A percentile compares a stretch with the other conserved stretches of the same genome.
phyloP scores from a whole-genome alignment of 2,797 vertebrate genomes.

The Sebastes vulpes region DNA sequence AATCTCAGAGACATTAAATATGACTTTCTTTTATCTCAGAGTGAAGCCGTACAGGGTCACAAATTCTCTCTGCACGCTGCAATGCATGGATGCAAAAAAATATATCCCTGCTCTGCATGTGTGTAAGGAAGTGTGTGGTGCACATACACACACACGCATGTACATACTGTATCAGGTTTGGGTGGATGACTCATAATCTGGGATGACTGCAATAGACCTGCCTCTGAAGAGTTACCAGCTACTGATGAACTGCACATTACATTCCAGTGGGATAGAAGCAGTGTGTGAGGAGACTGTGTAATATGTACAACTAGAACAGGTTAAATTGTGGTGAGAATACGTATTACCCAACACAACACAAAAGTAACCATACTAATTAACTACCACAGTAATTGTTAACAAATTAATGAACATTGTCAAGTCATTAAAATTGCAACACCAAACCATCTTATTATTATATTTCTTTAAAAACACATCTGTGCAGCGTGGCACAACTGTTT shows the following conservation, averaged over 20 bases:
- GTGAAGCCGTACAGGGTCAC: conserved; percentile 29
- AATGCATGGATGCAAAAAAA: conserved; percentile 66
- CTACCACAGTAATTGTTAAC: neutral
- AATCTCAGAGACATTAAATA: conserved; percentile 41
- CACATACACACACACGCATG: neutral
- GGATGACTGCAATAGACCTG: conserved; percentile 49
- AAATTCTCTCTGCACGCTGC: conserved; percentile 50
- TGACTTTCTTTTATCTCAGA: conserved; percentile 35
- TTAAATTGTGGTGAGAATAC: neutral
- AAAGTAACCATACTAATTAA: too few species aligned
- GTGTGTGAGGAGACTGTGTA: neutral
- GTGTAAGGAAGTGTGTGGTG: neutral
- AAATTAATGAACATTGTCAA: neutral
- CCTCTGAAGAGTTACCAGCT: conserved; percentile 38
- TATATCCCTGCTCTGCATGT: conserved; percentile 8
- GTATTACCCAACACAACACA: neutral
- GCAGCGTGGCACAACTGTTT: neutral
- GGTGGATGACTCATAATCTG: conserved; percentile 70
- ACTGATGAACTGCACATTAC: conserved; percentile 30
- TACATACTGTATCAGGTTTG: conserved; percentile 48
- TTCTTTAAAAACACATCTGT: neutral
- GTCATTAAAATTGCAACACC: neutral
- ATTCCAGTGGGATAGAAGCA: conserved; percentile 3
- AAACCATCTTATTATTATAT: neutral
- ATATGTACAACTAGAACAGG: neutral